phyloP scores from a whole-genome alignment of 2,888 invertebrate species.

The Agrotis segetum region DNA sequence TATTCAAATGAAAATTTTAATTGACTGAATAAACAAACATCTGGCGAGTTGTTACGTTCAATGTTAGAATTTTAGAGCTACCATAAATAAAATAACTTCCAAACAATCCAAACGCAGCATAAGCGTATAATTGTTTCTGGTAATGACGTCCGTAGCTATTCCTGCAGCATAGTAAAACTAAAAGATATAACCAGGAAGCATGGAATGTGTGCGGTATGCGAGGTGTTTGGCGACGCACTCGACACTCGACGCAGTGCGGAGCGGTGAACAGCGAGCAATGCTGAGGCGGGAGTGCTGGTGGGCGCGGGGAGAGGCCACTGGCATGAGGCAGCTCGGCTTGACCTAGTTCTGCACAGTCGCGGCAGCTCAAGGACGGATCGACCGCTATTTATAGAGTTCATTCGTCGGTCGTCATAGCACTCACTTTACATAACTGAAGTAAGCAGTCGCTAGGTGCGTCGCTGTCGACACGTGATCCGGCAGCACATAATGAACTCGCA shows the following conservation, averaged over 20 bases:
- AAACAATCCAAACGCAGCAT: slow-evolving; percentile 26
- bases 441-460: slow-evolving; percentile 79
- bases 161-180: slow-evolving; percentile 54
- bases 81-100: slow-evolving; percentile 25
- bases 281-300: slow-evolving; percentile 69
- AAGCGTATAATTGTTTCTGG: slow-evolving; percentile 8
- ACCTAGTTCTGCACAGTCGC: slow-evolving; percentile 88
- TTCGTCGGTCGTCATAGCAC: slow-evolving; percentile 86
- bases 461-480: slow-evolving; percentile 75
- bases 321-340: slow-evolving; percentile 83
- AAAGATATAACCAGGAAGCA: slow-evolving; percentile 71
- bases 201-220: slow-evolving; percentile 72
- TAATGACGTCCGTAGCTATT: slow-evolving; percentile 44
- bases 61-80: slow-evolving; percentile 26
- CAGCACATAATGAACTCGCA: slow-evolving; percentile 67
- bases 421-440: slow-evolving; percentile 88
- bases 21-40: slow-evolving; percentile 73
- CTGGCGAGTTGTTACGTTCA: slow-evolving; percentile 62
- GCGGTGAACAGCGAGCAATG: slow-evolving; percentile 57
- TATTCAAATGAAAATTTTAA: slow-evolving; percentile 69
- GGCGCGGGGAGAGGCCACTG: slow-evolving; percentile 74
- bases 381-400: slow-evolving; percentile 90
- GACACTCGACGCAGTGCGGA: slow-evolving; percentile 4
- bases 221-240: slow-evolving; percentile 66
- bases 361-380: slow-evolving; percentile 89